phyloP scores from a whole-genome alignment of 2,888 invertebrate species.

The Nemotelus pantherinus region DNA sequence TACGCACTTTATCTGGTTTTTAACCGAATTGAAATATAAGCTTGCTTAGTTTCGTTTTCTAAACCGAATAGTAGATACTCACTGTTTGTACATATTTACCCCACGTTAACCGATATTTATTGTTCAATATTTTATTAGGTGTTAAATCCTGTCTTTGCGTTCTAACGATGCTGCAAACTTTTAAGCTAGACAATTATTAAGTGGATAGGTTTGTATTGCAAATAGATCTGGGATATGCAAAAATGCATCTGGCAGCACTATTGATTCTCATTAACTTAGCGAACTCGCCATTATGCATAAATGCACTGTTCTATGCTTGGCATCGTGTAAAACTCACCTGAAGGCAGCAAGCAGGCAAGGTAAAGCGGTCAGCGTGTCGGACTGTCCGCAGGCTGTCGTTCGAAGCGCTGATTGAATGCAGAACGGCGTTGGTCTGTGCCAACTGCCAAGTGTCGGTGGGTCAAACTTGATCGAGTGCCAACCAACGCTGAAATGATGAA shows the following conservation, averaged over 20 bases:
- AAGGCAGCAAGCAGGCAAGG: background rate
- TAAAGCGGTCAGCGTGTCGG: slow-evolving; percentile 15
- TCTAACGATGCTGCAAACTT: too few species aligned
- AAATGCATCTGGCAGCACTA: background rate
- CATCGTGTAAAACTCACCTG: slow-evolving; percentile 38
- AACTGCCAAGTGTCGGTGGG: background rate
- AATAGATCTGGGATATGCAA: too few species aligned
- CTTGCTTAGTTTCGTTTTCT: too few species aligned
- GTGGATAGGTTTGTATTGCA: too few species aligned
- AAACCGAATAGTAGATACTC: too few species aligned
- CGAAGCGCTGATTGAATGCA: slow-evolving; percentile 6
- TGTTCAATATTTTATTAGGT: too few species aligned
- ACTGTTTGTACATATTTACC: too few species aligned
- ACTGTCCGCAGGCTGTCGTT: background rate
- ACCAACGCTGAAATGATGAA: slow-evolving; percentile 32
- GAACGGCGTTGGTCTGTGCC: background rate
- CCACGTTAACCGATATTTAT: too few species aligned
- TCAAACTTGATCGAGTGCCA: background rate
- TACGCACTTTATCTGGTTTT: too few species aligned
- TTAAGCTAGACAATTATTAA: too few species aligned
- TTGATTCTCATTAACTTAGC: background rate
- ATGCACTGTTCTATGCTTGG: slow-evolving; percentile 16
- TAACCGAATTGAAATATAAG: too few species aligned
- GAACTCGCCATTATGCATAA: background rate
- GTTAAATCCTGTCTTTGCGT: too few species aligned